Conservation (phyloP, 2,888 invertebrate species). For the Lithophane semibrunnea region DNA sequence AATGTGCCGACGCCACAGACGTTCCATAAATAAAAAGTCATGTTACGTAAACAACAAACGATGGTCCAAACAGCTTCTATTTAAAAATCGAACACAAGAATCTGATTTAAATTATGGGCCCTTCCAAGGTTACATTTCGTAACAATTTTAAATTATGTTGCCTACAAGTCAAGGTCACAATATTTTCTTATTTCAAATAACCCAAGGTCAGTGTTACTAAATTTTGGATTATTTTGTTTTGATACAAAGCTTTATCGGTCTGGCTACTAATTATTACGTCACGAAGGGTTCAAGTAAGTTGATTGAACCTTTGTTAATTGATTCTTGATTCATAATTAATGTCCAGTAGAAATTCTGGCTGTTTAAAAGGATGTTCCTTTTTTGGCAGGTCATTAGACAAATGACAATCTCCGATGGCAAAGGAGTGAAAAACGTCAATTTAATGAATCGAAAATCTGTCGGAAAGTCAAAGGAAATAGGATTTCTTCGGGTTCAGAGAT, state of each 20-base stretch:
- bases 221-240: conserved; percentile 14
- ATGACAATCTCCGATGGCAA: conserved; percentile 5
- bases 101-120: conserved; percentile 48
- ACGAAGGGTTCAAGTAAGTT: conserved; percentile 6
- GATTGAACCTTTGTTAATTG: not conserved
- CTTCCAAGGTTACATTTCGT: conserved; percentile 46
- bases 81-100: conserved; percentile 41
- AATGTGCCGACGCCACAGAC: not conserved
- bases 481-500: too few relatives aligned
- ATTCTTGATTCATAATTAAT: conserved; percentile 26
- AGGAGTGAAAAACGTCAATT: not conserved
- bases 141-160: conserved; percentile 42
- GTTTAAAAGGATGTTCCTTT: not conserved
- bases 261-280: conserved; percentile 17
- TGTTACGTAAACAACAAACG: not conserved
- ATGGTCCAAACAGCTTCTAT: not conserved
- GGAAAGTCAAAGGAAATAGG: not conserved
- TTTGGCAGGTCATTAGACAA: conserved; percentile 13
- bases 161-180: conserved; percentile 28
- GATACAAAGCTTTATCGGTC: not conserved
- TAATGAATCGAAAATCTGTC: not conserved
- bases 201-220: conserved; percentile 35
- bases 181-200: conserved; percentile 13
- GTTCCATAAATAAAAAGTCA: not conserved
- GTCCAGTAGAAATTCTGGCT: not conserved